A percentile compares a stretch with the other conserved stretches of the same genome.
phyloP scores from a whole-genome alignment of 2,888 invertebrate genomes.

The Hirtodrosophila duncani region DNA sequence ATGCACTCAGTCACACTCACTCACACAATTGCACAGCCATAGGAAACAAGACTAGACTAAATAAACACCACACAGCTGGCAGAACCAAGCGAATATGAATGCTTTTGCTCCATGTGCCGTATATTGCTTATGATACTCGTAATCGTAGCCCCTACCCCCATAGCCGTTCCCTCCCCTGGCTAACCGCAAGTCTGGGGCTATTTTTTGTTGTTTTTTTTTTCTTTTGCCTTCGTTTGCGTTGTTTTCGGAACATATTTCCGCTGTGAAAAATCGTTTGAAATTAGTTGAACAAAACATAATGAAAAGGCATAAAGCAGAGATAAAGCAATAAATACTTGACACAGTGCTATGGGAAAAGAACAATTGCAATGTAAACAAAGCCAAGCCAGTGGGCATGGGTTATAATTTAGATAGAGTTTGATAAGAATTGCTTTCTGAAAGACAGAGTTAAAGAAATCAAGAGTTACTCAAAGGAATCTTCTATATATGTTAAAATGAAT shows the following conservation, averaged over 20 bases:
- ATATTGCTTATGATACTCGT: conserved; percentile 10
- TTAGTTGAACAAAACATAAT: conserved; percentile 61
- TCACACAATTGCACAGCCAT: too few relatives aligned
- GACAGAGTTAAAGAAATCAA: too few relatives aligned
- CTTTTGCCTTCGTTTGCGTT: conserved; percentile 16
- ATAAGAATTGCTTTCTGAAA: too few relatives aligned
- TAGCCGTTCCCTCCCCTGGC: conserved; percentile 11
- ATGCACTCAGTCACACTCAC: conserved; percentile 10
- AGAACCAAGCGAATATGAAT: conserved; percentile 27
- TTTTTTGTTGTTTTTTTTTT: conserved; percentile 10
- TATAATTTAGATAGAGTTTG: too few relatives aligned
- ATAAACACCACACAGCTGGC: conserved; percentile 63
- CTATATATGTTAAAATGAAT: too few relatives aligned
- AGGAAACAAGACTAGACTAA: conserved; percentile 53
- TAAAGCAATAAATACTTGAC: conserved; percentile 60
- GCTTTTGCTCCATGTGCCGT: neutral
- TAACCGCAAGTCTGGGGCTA: conserved; percentile 25
- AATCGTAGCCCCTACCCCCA: conserved; percentile 2
- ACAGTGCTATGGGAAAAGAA: conserved; percentile 18
- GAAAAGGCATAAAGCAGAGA: conserved; percentile 34
- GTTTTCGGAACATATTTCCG: conserved; percentile 39
- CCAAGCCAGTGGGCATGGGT: neutral
- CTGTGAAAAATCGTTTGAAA: conserved; percentile 62
- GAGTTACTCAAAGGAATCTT: too few relatives aligned
- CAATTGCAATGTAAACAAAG: conserved; percentile 45